phyloP scores from a whole-genome alignment of 1,140 invertebrate species.

The Polypedilum vanderplanki region DNA sequence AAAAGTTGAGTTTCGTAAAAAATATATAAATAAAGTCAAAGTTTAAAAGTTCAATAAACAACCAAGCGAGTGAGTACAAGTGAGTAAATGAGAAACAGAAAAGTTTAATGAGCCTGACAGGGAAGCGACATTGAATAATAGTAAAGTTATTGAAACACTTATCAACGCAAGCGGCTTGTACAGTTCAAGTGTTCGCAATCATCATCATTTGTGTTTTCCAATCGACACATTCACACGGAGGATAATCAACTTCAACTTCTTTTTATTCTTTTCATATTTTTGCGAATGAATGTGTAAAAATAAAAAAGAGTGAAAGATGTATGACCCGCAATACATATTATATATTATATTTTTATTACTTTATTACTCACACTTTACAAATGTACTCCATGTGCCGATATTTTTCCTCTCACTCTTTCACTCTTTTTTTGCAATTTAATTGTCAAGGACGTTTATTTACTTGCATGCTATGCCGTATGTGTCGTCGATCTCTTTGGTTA shows the following conservation, averaged over 20 bases:
- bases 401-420: background rate
- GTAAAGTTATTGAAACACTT: slow-evolving; percentile 13
- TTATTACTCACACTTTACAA: background rate
- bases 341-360: background rate
- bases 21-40: background rate
- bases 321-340: slow-evolving; percentile 11
- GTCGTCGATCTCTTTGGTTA: background rate
- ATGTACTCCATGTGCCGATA: slow-evolving; percentile 10
- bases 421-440: slow-evolving; percentile 12
- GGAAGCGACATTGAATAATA: slow-evolving; percentile 17
- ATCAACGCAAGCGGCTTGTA: slow-evolving; percentile 16
- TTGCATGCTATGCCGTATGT: background rate
- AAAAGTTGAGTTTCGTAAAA: background rate
- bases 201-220: background rate
- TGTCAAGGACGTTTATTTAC: slow-evolving; percentile 26
- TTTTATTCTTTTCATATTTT: background rate
- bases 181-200: background rate
- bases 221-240: slow-evolving; percentile 12
- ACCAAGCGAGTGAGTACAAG: background rate
- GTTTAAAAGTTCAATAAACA: background rate
- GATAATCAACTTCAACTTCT: slow-evolving; percentile 24
- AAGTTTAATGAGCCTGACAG: slow-evolving; percentile 16
- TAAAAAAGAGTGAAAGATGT: slow-evolving; percentile 10
- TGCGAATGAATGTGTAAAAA: background rate
- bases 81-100: background rate